Conservation (phyloP, 2,888 invertebrate genomes). For the Teleiodes luculella region DNA sequence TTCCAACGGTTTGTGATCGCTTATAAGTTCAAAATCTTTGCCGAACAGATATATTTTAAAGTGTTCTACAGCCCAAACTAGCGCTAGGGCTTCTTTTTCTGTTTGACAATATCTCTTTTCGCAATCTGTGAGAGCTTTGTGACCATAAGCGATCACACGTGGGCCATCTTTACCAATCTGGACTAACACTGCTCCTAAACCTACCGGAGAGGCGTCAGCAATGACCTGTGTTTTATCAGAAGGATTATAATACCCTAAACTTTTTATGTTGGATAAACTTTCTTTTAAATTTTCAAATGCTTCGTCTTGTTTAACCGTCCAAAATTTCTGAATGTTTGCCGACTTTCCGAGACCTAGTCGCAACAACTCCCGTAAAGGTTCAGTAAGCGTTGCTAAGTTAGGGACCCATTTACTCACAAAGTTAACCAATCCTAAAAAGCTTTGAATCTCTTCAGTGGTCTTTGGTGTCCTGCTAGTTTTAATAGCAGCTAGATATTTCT, state of each 20-base stretch:
- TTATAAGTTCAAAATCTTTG: conserved; percentile 21
- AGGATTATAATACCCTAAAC: conserved; percentile 1
- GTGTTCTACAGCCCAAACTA: conserved; percentile 11
- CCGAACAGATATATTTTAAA: conserved; percentile 24
- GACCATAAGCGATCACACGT: conserved; percentile 4
- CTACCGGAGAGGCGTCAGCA: conserved; percentile 5
- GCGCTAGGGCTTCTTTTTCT: conserved; percentile 3
- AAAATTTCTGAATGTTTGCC: neutral
- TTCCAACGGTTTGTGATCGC: conserved; percentile 27
- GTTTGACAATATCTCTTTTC: conserved; percentile 5
- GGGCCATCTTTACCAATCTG: neutral
- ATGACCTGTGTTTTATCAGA: conserved; percentile 3
- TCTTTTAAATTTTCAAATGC: neutral
- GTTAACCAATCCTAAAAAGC: conserved; percentile 13
- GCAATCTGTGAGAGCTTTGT: neutral
- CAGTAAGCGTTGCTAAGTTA: conserved; percentile 9
- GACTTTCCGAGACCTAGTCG: neutral
- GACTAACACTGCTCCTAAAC: neutral
- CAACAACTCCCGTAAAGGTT: conserved; percentile 9
- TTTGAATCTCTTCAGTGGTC: conserved; percentile 3
- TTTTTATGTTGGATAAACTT: neutral
- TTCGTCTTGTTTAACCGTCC: neutral
- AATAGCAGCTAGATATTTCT: neutral
- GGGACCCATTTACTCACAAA: conserved; percentile 13
- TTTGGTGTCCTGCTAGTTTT: neutral